A percentile compares a stretch with the other conserved stretches of the same genome.
phyloP scores from a whole-genome alignment of 2,797 vertebrate species.

The Halcyon leucocephala region DNA sequence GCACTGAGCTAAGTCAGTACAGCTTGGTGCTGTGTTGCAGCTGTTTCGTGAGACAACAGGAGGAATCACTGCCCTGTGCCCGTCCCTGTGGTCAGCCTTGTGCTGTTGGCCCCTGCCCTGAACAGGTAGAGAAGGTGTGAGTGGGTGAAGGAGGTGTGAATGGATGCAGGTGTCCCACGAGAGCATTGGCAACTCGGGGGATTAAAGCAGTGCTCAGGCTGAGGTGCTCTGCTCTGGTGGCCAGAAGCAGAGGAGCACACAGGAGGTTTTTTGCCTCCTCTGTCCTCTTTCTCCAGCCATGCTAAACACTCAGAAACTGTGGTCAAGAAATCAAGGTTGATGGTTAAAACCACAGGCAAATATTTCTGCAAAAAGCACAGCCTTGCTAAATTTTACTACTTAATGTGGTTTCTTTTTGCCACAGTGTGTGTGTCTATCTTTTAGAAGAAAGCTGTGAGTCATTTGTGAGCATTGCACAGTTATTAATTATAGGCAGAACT shows the following conservation, averaged over 20 bases:
- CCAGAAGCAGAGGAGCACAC: neutral
- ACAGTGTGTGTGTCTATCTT: neutral
- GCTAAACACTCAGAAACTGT: neutral
- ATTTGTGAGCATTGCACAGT: neutral
- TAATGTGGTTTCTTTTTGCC: neutral
- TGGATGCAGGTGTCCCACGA: neutral
- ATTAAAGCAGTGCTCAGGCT: neutral
- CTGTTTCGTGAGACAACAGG: rapidly evolving
- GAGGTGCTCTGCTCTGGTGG: neutral
- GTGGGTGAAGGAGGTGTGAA: neutral
- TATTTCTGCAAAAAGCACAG: neutral
- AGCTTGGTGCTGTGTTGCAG: neutral
- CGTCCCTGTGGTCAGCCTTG: neutral
- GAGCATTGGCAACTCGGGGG: neutral
- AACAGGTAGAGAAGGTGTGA: rapidly evolving
- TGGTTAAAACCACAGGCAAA: neutral
- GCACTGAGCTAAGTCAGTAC: neutral
- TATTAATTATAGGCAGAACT: neutral
- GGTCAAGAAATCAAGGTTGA: neutral
- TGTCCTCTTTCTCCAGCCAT: neutral
- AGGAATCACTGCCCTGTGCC: neutral
- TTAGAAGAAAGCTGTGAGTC: neutral
- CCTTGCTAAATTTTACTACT: neutral
- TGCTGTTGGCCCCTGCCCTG: rapidly evolving
- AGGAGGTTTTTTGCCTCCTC: neutral